Evolutionary conservation across 2,797 vertebrate species (phyloP), one percentile per base, ranked within the genome.

Genomic region (Cynodonichthys magdalenae): DNA sequence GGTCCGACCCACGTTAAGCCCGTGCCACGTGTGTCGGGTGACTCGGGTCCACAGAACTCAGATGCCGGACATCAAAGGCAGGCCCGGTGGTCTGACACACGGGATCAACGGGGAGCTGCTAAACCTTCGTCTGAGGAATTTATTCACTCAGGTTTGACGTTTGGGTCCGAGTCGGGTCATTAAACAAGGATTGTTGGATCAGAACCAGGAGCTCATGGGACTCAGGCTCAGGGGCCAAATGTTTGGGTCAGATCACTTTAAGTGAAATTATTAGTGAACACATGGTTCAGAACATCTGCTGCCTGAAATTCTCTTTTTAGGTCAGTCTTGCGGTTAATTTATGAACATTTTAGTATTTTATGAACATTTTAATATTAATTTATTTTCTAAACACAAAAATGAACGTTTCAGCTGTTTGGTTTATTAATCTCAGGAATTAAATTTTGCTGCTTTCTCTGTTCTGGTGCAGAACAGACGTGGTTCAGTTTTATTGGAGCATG

Each of bases 401-500:
- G 3, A 7, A 9, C 7, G 31, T 31, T 31, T 6, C 34, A 12
- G 9, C 10, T 36, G 34, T 36, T 11, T 11, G 3, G 3, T 36
- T 2, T 10, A 36, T 11, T 11, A 3, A 12, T 36, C 10, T 36
- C 8, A 36, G 8, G 1, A 8, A 36, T 36, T 34, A 8, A 34
- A 2, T 12, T 39, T 1, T 14, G 11, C 4, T 12, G 2, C 2
- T 1, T 39, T 12, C 12, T 12, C 12, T 4, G 11, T 39, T 39
- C 3, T 39, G 12, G n/a, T 55, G 18, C 24, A 28, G 44, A 31
- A 12, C 0, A 2, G 24, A 15, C 36, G 6, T 28, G 53, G 66
- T 71, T 71, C 66, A 18, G 6, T 66, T 58, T 87, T 83, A 86
- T 54, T 87, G 80, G 87, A 50, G 84, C 85, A 17, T 83, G 69